A percentile compares a stretch with the other conserved stretches of the same genome.
phyloP scores from a whole-genome alignment of 2,888 invertebrate genomes.

The Acrobasis repandana region DNA sequence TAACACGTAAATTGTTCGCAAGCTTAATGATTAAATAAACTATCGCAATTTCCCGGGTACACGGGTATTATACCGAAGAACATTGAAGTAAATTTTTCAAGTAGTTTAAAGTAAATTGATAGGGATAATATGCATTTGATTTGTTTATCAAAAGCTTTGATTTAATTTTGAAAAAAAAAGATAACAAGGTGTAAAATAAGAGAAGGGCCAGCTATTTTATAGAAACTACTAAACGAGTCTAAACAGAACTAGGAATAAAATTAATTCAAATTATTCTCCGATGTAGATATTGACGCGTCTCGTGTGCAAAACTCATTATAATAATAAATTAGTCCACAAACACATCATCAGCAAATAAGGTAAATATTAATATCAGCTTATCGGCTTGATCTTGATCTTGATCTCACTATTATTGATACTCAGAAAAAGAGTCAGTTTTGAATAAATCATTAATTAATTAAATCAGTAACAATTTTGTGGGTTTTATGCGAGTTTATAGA shows the following conservation, averaged over 20 bases:
- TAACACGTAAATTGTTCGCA: no score
- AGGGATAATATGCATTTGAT: no score
- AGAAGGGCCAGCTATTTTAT: not conserved
- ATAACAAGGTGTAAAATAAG: no score
- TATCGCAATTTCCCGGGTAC: no score
- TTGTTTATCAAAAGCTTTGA: no score
- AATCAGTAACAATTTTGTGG: no score
- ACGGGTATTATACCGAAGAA: no score
- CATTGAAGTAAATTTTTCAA: no score
- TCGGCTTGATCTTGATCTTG: not conserved
- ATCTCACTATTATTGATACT: not conserved
- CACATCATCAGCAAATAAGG: not conserved
- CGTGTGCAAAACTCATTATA: conserved; percentile 16
- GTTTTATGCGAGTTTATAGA: no score
- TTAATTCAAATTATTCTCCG: not conserved
- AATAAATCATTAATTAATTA: not conserved
- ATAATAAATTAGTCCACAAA: conserved; percentile 1
- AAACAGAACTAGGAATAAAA: not conserved
- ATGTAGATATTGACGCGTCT: not conserved
- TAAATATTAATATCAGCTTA: not conserved
- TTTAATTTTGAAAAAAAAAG: no score
- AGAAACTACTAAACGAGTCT: not conserved
- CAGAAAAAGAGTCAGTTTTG: not conserved
- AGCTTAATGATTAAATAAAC: no score
- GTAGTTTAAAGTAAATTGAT: no score